Evolutionary conservation across 2,888 invertebrate species (phyloP).

Genomic region (Saturnia japonica): DNA sequence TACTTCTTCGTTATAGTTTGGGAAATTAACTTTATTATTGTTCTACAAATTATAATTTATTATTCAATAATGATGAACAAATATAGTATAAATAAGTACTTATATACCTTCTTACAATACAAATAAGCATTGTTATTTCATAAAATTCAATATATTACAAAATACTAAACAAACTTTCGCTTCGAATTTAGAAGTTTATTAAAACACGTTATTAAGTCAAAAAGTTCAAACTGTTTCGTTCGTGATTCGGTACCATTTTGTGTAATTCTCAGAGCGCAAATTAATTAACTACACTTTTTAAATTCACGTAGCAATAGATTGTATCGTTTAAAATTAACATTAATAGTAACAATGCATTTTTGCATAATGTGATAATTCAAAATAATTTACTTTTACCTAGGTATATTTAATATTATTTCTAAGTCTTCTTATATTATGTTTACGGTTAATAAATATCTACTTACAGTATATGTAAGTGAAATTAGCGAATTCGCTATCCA

Average conservation of each 20-base stretch:
- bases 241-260: constrained; percentile 1
- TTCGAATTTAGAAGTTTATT: neutral
- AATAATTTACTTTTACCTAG: neutral
- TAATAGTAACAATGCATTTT: neutral
- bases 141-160: constrained; percentile 1
- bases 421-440: neutral
- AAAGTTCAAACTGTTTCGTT: neutral
- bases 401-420: neutral
- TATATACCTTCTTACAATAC: neutral
- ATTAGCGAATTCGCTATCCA: too few species aligned
- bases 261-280: neutral
- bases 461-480: neutral
- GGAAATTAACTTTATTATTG: constrained; percentile 32
- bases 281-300: neutral
- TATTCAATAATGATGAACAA: neutral
- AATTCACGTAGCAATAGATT: neutral
- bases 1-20: neutral
- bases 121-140: neutral
- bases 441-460: neutral
- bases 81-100: too few species aligned
- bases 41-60: neutral
- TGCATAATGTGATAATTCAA: neutral
- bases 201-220: constrained; percentile 2
- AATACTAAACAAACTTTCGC: neutral
- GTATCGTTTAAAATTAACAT: constrained; percentile 11